Conservation (phyloP, 2,888 invertebrate genomes). For the Polydrusus tereticollis region DNA sequence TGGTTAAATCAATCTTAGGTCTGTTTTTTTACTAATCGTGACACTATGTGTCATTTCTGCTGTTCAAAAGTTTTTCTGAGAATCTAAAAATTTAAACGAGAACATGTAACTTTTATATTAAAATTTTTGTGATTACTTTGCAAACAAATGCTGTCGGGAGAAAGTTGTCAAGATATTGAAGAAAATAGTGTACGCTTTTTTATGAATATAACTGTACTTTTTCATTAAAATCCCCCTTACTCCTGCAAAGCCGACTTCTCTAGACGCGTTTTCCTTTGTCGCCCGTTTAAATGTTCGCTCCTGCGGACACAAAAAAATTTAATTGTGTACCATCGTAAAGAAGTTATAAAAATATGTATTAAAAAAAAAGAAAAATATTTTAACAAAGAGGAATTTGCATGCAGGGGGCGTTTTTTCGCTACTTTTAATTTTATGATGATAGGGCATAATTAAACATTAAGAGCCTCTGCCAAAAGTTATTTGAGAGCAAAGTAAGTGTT, state of each 20-base stretch:
- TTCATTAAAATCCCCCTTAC: background rate
- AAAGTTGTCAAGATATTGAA: no score
- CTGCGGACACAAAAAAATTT: background rate
- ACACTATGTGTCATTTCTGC: no score
- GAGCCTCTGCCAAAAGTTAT: background rate
- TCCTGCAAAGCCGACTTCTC: background rate
- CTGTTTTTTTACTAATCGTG: no score
- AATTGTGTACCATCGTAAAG: background rate
- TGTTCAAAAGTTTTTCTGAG: no score
- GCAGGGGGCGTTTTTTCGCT: background rate
- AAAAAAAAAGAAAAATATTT: background rate
- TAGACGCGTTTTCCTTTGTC: background rate
- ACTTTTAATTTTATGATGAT: background rate
- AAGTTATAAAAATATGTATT: background rate
- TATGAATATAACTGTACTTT: no score
- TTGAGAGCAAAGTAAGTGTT: no score
- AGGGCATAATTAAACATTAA: constrained; percentile 5
- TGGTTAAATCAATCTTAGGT: no score
- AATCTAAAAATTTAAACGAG: no score
- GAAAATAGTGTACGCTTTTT: no score
- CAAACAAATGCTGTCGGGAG: no score
- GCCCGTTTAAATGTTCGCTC: background rate
- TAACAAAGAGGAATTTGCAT: background rate
- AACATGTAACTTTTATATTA: no score
- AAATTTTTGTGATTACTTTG: no score